These are phyloP conservation scores for Phenacoccus solenopsis DNA, from an alignment of 1,140 invertebrate genomes.

Conservation along the genomic window DNA sequence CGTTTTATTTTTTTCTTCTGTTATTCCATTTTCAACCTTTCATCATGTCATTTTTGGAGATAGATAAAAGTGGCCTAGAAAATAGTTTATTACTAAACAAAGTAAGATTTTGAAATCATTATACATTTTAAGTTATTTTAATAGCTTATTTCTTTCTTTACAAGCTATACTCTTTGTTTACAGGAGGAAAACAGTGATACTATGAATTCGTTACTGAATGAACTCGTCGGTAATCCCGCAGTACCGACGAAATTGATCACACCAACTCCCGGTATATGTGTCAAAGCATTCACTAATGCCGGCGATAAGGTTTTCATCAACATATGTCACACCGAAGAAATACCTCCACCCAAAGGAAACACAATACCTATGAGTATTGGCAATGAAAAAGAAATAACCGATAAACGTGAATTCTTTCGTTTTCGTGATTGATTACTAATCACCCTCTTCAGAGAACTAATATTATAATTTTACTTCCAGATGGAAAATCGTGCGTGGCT, in stretches of 20 bases:
- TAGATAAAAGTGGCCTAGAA: neutral
- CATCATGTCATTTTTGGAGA: neutral
- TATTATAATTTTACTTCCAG: conserved; percentile 31
- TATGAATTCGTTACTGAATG: neutral
- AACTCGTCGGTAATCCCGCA: neutral
- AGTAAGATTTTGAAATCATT: neutral
- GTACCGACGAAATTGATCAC: neutral
- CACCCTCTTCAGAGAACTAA: too few species aligned
- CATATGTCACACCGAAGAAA: conserved; percentile 57
- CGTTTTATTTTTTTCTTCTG: neutral
- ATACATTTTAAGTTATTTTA: neutral
- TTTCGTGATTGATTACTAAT: neutral
- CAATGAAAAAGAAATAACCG: conserved; percentile 55
- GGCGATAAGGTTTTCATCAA: conserved; percentile 64
- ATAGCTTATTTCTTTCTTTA: neutral
- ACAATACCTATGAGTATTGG: conserved; percentile 81
- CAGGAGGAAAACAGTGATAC: neutral
- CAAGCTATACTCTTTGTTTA: neutral
- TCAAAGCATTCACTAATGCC: conserved; percentile 58
- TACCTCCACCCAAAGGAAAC: conserved; percentile 67
- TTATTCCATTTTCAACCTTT: too few species aligned
- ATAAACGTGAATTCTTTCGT: conserved; percentile 45
- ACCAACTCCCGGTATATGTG: conserved; percentile 40
- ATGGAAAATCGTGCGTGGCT: conserved; percentile 50
- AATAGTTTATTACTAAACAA: neutral